These are phyloP conservation scores for Pyrocephalus nanus DNA, from an alignment of 2,797 vertebrate species.

Conservation along the genomic window DNA sequence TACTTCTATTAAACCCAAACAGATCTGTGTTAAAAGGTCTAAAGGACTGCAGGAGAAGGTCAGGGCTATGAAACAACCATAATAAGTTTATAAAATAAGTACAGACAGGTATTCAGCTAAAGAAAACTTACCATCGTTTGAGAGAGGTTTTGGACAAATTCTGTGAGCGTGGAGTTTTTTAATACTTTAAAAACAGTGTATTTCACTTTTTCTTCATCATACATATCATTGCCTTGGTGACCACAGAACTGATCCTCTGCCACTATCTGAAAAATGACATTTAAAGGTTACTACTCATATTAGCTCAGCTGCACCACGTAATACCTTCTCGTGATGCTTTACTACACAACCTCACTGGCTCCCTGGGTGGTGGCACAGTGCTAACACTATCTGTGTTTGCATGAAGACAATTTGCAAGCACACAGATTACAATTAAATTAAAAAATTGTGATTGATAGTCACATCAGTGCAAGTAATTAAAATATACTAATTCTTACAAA, in stretches of 20 bases:
- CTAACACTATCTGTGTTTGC: not conserved
- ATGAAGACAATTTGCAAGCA: not conserved
- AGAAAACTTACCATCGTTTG: slow-evolving; percentile 93
- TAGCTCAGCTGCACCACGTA: not conserved
- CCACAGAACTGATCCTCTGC: slow-evolving; percentile 99
- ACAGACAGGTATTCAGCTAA: not conserved
- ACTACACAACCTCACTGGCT: not conserved
- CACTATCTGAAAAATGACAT: slow-evolving; percentile 85
- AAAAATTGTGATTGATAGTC: not conserved
- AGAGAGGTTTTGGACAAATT: slow-evolving; percentile 98
- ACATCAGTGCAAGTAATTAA: slow-evolving; percentile 22
- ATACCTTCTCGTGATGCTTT: not conserved
- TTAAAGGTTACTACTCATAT: not conserved
- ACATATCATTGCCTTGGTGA: slow-evolving; percentile 99
- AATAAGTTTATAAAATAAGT: not conserved
- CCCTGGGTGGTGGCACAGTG: not conserved
- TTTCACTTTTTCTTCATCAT: slow-evolving; percentile 98
- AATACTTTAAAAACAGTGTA: slow-evolving; percentile 99
- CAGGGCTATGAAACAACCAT: not conserved
- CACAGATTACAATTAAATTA: not conserved
- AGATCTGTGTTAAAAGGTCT: not conserved
- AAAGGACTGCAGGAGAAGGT: not conserved
- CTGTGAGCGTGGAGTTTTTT: slow-evolving; percentile 95
- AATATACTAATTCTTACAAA: slow-evolving; percentile 20
- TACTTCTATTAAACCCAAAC: not conserved